phyloP scores from a whole-genome alignment of 2,797 vertebrate genomes.

The Peromyscus attwateri region DNA sequence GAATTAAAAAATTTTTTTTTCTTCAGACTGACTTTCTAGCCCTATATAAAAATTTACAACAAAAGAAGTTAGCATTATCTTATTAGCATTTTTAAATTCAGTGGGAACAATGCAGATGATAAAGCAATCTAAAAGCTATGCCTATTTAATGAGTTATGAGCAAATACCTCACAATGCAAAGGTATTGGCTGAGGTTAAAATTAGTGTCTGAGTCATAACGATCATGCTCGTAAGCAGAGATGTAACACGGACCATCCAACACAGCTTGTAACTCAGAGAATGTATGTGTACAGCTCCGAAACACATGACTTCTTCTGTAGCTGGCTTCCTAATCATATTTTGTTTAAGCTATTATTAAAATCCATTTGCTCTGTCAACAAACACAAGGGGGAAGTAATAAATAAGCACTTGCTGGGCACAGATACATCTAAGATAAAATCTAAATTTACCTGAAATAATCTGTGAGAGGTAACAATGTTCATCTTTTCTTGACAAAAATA shows the following conservation, averaged over 20 bases:
- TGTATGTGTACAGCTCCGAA: conserved; percentile 10
- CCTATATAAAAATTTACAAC: conserved; percentile 53
- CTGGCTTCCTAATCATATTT: conserved; percentile 36
- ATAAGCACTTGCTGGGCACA: neutral
- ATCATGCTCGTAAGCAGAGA: neutral
- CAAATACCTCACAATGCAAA: conserved; percentile 59
- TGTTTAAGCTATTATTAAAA: conserved; percentile 65
- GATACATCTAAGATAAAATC: conserved; percentile 44
- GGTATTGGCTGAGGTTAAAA: conserved; percentile 57
- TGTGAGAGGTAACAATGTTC: conserved; percentile 18
- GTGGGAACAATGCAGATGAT: neutral
- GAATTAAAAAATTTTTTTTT: neutral
- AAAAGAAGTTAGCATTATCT: conserved; percentile 44
- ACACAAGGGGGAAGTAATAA: conserved; percentile 25
- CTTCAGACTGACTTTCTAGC: conserved; percentile 27
- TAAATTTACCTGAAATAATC: conserved; percentile 49
- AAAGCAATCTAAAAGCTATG: conserved; percentile 41
- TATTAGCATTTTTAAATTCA: conserved; percentile 48
- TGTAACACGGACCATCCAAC: conserved; percentile 23
- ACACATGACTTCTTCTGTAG: conserved; percentile 8
- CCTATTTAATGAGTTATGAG: conserved; percentile 56
- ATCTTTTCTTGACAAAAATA: conserved; percentile 48
- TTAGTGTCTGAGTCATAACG: conserved; percentile 55
- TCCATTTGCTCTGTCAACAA: conserved; percentile 66
- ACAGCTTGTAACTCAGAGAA: conserved; percentile 49